Conservation (phyloP, 2,113 vertebrate genomes). For the Ginglymostoma cirratum region DNA sequence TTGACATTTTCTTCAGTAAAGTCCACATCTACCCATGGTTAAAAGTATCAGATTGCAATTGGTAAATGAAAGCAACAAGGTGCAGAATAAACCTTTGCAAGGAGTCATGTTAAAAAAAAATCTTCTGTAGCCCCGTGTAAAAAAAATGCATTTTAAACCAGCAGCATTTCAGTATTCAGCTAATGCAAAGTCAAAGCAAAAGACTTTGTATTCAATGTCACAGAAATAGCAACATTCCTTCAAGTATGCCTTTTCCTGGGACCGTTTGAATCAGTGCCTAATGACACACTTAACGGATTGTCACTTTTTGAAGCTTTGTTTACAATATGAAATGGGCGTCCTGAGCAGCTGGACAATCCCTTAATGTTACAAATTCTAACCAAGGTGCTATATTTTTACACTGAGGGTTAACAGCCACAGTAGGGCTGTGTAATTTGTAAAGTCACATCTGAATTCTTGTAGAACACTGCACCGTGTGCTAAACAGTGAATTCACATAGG, state of each 20-base stretch:
- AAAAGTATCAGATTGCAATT: neutral
- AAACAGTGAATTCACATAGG: neutral
- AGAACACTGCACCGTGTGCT: neutral
- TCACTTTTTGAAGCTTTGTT: neutral
- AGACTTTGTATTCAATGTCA: neutral
- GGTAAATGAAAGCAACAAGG: neutral
- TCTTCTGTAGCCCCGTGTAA: neutral
- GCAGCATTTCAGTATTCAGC: neutral
- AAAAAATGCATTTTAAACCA: neutral
- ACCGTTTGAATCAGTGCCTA: neutral
- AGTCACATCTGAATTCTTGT: neutral
- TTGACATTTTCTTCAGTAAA: slow-evolving; percentile 4
- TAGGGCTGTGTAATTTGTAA: neutral
- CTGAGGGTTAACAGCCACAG: neutral
- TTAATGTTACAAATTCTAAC: neutral
- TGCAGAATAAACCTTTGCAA: neutral
- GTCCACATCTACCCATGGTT: neutral
- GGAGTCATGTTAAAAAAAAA: neutral
- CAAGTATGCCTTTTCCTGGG: neutral
- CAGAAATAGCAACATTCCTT: neutral
- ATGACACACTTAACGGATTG: neutral
- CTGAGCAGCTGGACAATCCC: neutral
- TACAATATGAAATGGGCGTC: neutral
- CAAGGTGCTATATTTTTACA: neutral
- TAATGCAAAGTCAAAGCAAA: neutral